A percentile compares a stretch with the other conserved stretches of the same genome.
Evolutionary conservation across 2,797 vertebrate genomes (phyloP).

Genomic region (Melanotaenia pygmaea): DNA sequence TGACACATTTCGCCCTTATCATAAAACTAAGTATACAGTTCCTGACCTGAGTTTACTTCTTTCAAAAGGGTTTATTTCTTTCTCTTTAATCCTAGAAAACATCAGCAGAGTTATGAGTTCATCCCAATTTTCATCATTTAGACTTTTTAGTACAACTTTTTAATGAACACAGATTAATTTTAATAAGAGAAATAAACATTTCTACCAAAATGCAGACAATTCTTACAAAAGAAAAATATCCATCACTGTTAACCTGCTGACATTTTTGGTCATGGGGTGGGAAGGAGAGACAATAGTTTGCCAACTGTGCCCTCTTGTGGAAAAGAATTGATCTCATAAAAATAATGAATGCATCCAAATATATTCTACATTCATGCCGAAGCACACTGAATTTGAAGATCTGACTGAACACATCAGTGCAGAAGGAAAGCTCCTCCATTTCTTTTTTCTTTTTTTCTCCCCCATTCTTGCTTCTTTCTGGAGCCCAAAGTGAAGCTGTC

Average conservation of each 20-base stretch:
- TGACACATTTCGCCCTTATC: neutral
- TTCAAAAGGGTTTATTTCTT: neutral
- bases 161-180: no score
- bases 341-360: neutral
- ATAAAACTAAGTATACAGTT: neutral
- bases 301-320: slow-evolving; percentile 69
- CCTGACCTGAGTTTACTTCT: neutral
- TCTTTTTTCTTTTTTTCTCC: neutral
- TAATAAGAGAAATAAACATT: neutral
- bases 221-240: neutral
- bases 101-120: neutral
- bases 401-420: neutral
- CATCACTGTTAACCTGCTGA: neutral
- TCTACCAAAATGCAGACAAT: neutral
- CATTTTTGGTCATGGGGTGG: neutral
- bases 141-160: no score
- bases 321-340: neutral
- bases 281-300: slow-evolving; percentile 13
- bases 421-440: no score
- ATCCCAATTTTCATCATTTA: neutral
- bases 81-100: neutral
- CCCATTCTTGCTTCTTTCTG: neutral
- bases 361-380: neutral
- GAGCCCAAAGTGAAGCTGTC: neutral
- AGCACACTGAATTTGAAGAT: neutral